These are phyloP conservation scores for Gymnocephalus cernua DNA, from an alignment of 2,113 vertebrate genomes.

Conservation along the genomic window DNA sequence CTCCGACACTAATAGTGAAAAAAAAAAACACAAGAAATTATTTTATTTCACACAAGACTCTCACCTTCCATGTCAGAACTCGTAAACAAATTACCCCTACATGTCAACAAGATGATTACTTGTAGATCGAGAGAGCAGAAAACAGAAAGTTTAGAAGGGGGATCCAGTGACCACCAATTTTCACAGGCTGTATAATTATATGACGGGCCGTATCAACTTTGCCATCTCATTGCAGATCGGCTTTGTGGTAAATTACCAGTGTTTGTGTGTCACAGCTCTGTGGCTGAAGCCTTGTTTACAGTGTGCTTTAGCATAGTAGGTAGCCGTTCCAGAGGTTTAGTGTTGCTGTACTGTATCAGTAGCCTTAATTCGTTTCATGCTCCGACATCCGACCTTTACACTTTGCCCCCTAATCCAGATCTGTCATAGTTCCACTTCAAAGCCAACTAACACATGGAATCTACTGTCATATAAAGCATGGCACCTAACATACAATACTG, in stretches of 20 bases:
- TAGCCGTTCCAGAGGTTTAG: slow-evolving; percentile 85
- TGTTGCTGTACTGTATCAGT: slow-evolving; percentile 79
- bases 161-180: slow-evolving; percentile 64
- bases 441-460: slow-evolving; percentile 70
- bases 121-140: slow-evolving; percentile 1
- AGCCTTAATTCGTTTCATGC: slow-evolving; percentile 83
- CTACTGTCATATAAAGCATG: slow-evolving; percentile 56
- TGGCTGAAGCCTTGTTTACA: slow-evolving; percentile 85
- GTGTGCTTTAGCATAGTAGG: slow-evolving; percentile 71
- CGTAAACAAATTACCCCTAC: slow-evolving; percentile 4
- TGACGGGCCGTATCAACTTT: slow-evolving; percentile 72
- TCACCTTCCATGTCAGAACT: neutral
- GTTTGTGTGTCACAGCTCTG: slow-evolving; percentile 59
- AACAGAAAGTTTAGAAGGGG: slow-evolving; percentile 58
- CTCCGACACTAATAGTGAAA: neutral
- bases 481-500: slow-evolving; percentile 9
- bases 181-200: slow-evolving; percentile 75
- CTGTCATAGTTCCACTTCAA: slow-evolving; percentile 83
- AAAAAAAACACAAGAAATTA: slow-evolving; percentile 2
- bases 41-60: slow-evolving; percentile 16
- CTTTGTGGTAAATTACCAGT: slow-evolving; percentile 61
- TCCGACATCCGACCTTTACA: slow-evolving; percentile 87
- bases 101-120: slow-evolving; percentile 38
- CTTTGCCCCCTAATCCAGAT: slow-evolving; percentile 88
- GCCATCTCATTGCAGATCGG: slow-evolving; percentile 71